Evolutionary conservation across 2,113 vertebrate species (phyloP), one percentile per base, ranked within the genome.

Genomic region (Gymnarchus niloticus): DNA sequence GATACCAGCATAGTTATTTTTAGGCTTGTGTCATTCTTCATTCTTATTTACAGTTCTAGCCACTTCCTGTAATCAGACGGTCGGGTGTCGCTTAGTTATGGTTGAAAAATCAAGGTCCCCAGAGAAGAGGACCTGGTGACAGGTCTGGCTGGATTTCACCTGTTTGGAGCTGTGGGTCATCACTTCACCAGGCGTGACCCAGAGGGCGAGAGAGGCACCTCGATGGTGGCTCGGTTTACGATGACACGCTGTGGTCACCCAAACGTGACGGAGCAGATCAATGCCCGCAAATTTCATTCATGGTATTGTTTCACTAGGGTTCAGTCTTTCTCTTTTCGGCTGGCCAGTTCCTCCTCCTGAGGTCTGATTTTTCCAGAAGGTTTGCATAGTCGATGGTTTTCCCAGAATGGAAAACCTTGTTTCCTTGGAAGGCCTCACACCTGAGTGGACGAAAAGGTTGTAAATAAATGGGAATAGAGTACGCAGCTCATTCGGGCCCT

Each of bases 1-100:
- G 92, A 94, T 94, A 93, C 96, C 95, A 94, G 95, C 96, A 96
- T 94, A 95, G 92, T 95, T 97, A 98, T 97, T 96, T 96, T 96
- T 96, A 97, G 95, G 95, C 93, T 93, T 54, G 94, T 95, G 94
- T 96, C 95, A 95, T 91, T 95, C 49, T 95, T 95, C 92, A 91
- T 92, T 91, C 95, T 96, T 96, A 96, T 97, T 96, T 96, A 93
- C 95, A 93, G 92, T 92, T 94, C 92, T 94, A 94, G 93, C 93
- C 94, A 94, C 94, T 94, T 90, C 94, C 93, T 95, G 92, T 93
- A 94, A 94, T 93, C 93, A 93, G 93, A 92, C 93, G 94, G 93
- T 54, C 6, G 51, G 12, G 49, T 82, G 80, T 25, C 80, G 28
- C 5, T 51, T 41, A 7, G 14, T 10, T 54, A 33, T 82, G 78